A percentile compares a stretch with the other conserved stretches of the same genome.
Evolutionary conservation across 1,140 invertebrate genomes (phyloP).

Genomic region (Sweltsa coloradensis): DNA sequence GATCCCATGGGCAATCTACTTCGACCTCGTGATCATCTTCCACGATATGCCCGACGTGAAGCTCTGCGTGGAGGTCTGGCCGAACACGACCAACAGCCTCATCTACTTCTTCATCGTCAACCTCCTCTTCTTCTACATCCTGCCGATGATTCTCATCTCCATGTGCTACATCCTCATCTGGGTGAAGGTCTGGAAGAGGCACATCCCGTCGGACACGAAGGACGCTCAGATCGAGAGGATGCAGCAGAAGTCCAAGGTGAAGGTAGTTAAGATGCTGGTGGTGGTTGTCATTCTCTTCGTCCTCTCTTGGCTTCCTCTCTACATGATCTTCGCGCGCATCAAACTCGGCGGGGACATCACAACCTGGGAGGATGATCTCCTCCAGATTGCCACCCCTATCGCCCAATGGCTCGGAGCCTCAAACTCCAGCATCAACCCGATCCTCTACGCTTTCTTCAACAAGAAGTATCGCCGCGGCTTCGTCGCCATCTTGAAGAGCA

Average conservation of each 20-base stretch:
- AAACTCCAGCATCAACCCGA: conserved; percentile 95
- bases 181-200: conserved; percentile 76
- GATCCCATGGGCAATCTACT: conserved; percentile 82
- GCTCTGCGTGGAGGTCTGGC: conserved; percentile 78
- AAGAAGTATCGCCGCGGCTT: conserved; percentile 92
- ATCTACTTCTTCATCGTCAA: conserved; percentile 84
- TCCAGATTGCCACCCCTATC: conserved; percentile 66
- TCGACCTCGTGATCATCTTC: conserved; percentile 66
- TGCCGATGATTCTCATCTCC: conserved; percentile 82
- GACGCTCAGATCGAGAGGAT: conserved; percentile 83
- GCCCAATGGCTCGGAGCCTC: conserved; percentile 94
- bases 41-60: conserved; percentile 52
- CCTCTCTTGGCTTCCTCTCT: conserved; percentile 88
- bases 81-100: conserved; percentile 59
- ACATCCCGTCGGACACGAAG: conserved; percentile 81
- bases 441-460: conserved; percentile 95
- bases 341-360: conserved; percentile 62
- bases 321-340: conserved; percentile 76
- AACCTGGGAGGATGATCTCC: conserved; percentile 61
- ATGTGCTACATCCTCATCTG: conserved; percentile 88
- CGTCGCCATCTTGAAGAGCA: conserved; percentile 72
- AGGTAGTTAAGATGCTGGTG: conserved; percentile 93
- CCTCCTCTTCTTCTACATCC: conserved; percentile 80
- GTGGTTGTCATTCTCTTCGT: conserved; percentile 91
- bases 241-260: conserved; percentile 84